These are phyloP conservation scores for Apamea monoglypha DNA, from an alignment of 2,888 invertebrate species.

Conservation along the genomic window DNA sequence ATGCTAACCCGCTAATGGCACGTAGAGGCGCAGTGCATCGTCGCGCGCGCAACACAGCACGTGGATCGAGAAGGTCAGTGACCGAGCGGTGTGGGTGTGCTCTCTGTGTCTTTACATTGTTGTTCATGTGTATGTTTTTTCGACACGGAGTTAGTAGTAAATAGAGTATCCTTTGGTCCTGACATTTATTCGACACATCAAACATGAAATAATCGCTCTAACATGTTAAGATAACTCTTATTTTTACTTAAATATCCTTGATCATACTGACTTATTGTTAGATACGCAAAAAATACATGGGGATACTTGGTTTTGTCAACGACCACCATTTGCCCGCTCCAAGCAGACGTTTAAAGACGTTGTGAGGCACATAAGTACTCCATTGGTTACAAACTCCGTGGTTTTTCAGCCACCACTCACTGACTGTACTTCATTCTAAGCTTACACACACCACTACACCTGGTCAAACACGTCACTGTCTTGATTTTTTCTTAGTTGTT, in stretches of 20 bases:
- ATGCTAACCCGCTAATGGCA: constrained; percentile 90
- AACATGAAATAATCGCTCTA: background rate
- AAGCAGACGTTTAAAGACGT: background rate
- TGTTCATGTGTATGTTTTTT: constrained; percentile 62
- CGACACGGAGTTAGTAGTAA: constrained; percentile 21
- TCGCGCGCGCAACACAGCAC: constrained; percentile 92
- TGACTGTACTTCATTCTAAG: constrained; percentile 61
- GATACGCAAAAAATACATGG: background rate
- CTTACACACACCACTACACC: constrained; percentile 68
- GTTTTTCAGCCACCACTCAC: constrained; percentile 55
- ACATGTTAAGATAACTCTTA: background rate
- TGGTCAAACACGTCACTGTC: constrained; percentile 58
- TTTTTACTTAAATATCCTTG: background rate
- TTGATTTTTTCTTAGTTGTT: constrained; percentile 45
- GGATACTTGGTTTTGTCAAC: background rate
- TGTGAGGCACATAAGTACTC: background rate
- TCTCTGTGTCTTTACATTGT: constrained; percentile 53
- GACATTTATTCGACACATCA: background rate
- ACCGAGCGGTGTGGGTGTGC: constrained; percentile 68
- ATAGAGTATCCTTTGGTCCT: constrained; percentile 18
- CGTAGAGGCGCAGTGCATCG: constrained; percentile 88
- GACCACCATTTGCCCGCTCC: background rate
- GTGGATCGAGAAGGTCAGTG: constrained; percentile 96
- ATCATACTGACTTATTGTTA: background rate
- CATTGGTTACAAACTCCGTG: constrained; percentile 23